A percentile compares a stretch with the other conserved stretches of the same genome.
These are phyloP conservation scores for Podarcis siculus DNA, from an alignment of 2,797 vertebrate species.

Conservation along the genomic window DNA sequence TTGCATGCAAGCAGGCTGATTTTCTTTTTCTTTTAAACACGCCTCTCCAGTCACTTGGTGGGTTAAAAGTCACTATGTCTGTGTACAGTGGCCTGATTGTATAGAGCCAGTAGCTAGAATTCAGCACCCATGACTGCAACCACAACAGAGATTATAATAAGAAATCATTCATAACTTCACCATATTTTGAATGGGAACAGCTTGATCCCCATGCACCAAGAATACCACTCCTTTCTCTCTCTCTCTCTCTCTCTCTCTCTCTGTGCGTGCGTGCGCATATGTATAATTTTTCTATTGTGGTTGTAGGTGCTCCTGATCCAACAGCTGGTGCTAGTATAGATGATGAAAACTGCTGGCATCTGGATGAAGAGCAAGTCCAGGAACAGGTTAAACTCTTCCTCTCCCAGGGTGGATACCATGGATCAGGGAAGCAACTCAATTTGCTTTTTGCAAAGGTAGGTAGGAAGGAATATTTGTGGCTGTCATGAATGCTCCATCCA, in stretches of 20 bases:
- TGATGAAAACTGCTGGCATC: slow-evolving; percentile 97
- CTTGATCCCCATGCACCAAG: not conserved
- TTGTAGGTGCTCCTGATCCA: slow-evolving; percentile 92
- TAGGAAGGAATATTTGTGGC: not conserved
- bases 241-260: no score
- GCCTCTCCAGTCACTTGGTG: not conserved
- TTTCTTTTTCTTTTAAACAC: not conserved
- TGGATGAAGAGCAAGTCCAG: slow-evolving; percentile 97
- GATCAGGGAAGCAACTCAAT: slow-evolving; percentile 97
- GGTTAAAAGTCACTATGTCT: not conserved
- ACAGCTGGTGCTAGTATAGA: slow-evolving; percentile 96
- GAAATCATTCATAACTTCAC: not conserved
- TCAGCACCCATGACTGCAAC: not conserved
- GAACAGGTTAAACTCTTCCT: slow-evolving; percentile 98
- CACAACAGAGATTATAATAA: not conserved
- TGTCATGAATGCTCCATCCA: not conserved
- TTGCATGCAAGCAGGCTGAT: not conserved
- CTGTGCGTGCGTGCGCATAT: not conserved
- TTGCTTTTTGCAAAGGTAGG: slow-evolving; percentile 95
- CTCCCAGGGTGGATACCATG: slow-evolving; percentile 95
- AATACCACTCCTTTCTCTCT: not conserved
- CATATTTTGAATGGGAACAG: not conserved
- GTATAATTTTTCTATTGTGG: slow-evolving; percentile 50
- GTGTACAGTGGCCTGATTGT: not conserved
- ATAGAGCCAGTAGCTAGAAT: not conserved